These are phyloP conservation scores for Channa striata DNA, from an alignment of 2,797 vertebrate species.

Conservation along the genomic window DNA sequence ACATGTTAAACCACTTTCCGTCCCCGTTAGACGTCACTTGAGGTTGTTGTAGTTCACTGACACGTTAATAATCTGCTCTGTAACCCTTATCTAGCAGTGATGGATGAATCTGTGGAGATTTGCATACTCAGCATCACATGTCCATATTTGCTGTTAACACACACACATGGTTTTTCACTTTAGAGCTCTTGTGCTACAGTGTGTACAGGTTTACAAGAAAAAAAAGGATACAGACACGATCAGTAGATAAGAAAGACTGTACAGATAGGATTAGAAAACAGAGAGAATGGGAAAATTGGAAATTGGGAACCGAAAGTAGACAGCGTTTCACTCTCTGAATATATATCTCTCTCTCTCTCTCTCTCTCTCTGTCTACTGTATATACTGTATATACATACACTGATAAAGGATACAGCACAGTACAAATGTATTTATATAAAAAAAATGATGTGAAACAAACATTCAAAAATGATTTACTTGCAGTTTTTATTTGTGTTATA, in stretches of 20 bases:
- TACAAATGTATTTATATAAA: not conserved
- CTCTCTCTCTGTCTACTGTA: no score
- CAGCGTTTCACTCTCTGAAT: not conserved
- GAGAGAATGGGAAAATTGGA: not conserved
- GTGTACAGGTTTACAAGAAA: not conserved
- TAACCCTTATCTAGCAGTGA: not conserved
- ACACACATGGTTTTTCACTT: not conserved
- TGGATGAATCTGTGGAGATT: constrained; percentile 48
- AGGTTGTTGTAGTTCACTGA: not conserved
- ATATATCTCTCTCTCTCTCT: no score
- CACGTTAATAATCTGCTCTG: not conserved
- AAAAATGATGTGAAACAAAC: not conserved
- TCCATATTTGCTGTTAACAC: constrained; percentile 57
- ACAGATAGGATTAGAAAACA: constrained; percentile 3
- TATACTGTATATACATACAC: no score
- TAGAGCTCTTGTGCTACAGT: not conserved
- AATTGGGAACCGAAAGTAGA: constrained; percentile 6
- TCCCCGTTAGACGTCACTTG: not conserved
- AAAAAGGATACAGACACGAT: not conserved
- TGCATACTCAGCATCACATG: constrained; percentile 52
- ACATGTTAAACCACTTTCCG: not conserved
- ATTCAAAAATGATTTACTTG: no score
- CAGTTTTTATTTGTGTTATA: no score
- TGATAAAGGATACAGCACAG: not conserved
- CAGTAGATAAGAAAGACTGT: not conserved